Evolutionary conservation across 2,888 invertebrate species (phyloP), one percentile per base, ranked within the genome.

Genomic region (Cynaeus angustus): DNA sequence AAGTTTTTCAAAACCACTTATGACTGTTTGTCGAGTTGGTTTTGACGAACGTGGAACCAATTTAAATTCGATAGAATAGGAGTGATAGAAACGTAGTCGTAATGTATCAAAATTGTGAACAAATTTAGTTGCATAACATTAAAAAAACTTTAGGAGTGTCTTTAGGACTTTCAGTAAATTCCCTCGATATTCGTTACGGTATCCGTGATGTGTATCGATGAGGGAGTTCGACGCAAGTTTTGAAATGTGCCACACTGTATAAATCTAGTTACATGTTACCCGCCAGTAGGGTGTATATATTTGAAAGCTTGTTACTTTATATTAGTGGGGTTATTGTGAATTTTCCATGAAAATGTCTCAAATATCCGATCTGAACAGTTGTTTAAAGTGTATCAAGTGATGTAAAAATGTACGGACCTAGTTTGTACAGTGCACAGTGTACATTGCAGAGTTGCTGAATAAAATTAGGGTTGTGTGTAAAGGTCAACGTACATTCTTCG

Each of bases 401-500:
- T 67, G 62, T 58, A 56, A 55, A 56, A 65, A 65, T 69, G 69
- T 56, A 56, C 65, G 69, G 55, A 56, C 65, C 61, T 59, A 66
- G 70, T 61, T 66, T 70, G 70, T 68, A 68, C 68, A 65, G 69
- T 69, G 62, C 69, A 69, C 62, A 62, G 70, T 70, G 68, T 68
- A 68, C 64, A 70, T 66, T 66, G 52, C 43, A 52, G 66, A 62
- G 55, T 28, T 48, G 58, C 59, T 46, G 59, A 67, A 68, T 56
- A 48, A 28, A 68, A 68, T 70, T 66, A 66, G 56, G 68, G 62
- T 68, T 61, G 53, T 68, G 66, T 66, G 58, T 55, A 55, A 30
- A 66, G 66, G 66, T 66, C 50, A 14, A 38, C 58, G 66, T 66
- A 58, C 56, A 58, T 66, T 50, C 52, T 59, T 66, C 64, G 41